Evolutionary conservation across 2,797 vertebrate genomes (phyloP).

Genomic region (Uromys caudimaculatus): DNA sequence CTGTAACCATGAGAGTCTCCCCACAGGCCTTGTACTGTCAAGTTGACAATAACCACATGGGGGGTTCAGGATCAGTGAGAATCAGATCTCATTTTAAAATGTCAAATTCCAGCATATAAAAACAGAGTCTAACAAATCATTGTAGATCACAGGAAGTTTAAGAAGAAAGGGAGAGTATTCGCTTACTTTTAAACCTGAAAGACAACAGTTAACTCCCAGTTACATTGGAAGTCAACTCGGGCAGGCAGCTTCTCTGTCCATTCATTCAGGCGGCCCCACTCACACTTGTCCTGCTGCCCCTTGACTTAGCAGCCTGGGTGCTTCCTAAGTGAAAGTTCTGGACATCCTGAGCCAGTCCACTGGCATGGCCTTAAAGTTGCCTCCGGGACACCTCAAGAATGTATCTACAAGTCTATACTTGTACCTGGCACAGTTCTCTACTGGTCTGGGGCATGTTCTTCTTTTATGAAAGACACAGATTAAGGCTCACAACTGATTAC

Average conservation of each 20-base stretch:
- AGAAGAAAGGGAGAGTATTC: slow-evolving; percentile 1
- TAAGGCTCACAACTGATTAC: background rate
- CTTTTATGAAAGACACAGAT: background rate
- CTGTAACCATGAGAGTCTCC: background rate
- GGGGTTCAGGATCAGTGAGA: background rate
- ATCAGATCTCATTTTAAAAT: background rate
- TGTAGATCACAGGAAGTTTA: background rate
- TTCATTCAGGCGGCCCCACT: background rate
- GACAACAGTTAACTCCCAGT: background rate
- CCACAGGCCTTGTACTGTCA: background rate
- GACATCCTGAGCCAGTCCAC: background rate
- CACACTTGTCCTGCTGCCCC: background rate
- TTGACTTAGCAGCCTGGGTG: background rate
- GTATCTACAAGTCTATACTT: background rate
- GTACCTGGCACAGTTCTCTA: background rate
- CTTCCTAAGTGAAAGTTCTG: background rate
- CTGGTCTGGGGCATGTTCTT: background rate
- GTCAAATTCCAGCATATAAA: slow-evolving; percentile 21
- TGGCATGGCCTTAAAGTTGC: background rate
- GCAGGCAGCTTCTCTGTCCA: background rate
- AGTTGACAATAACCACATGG: background rate
- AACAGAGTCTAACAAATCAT: background rate
- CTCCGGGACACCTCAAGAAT: background rate
- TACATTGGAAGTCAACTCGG: background rate
- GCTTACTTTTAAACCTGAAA: slow-evolving; percentile 44